Conservation (phyloP, 2,888 invertebrate species). For the Metacarcinus magister region DNA sequence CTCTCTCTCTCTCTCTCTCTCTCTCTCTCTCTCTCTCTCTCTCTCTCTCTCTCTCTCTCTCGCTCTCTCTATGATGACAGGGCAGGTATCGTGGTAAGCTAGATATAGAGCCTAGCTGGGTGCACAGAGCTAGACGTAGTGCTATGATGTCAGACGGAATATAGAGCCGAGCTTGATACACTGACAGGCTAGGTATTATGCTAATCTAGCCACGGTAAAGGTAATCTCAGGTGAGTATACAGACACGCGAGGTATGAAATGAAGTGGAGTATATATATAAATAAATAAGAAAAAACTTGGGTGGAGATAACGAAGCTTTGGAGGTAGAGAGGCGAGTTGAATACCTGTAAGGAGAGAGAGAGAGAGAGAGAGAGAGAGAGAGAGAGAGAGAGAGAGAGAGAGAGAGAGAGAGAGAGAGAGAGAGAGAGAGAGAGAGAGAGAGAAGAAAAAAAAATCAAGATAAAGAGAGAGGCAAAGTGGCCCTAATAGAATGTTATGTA, state of each 20-base stretch:
- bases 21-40: slow-evolving; percentile 26
- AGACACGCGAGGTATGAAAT: neutral
- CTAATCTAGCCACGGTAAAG: too few species aligned
- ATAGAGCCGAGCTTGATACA: neutral
- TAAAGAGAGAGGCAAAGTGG: too few species aligned
- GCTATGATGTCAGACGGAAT: neutral
- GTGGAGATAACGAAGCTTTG: neutral
- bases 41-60: slow-evolving; percentile 26
- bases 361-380: too few species aligned
- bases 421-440: too few species aligned
- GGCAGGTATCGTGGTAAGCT: neutral
- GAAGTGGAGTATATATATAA: neutral
- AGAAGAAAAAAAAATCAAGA: too few species aligned
- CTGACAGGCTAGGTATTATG: neutral
- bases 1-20: slow-evolving; percentile 26
- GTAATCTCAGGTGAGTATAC: too few species aligned
- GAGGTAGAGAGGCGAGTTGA: neutral
- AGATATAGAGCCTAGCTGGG: neutral
- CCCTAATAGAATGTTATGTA: too few species aligned
- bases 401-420: too few species aligned
- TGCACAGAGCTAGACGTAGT: neutral
- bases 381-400: too few species aligned
- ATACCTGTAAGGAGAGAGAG: neutral
- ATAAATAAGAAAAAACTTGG: neutral
- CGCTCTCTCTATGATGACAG: neutral